Percentiles rank a stretch among this genome's conserved stretches.
Evolutionary conservation across 2,113 vertebrate genomes (phyloP).

Genomic region (Lucifuga dentata): DNA sequence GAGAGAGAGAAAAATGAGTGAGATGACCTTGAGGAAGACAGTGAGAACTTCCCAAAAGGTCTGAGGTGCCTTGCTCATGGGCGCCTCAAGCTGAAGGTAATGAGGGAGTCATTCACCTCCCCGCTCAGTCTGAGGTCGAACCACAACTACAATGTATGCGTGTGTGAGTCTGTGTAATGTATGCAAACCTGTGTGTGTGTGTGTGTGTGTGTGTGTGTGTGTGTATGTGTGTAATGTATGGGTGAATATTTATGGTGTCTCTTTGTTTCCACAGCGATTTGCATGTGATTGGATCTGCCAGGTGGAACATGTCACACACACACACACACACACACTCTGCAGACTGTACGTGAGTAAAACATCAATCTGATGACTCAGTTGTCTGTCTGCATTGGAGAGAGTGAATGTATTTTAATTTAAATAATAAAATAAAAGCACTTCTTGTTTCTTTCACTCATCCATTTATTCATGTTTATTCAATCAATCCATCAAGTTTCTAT

Average conservation of each 20-base stretch:
- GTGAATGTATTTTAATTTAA: no score
- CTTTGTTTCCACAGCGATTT: conserved; percentile 68
- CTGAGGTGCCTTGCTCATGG: neutral
- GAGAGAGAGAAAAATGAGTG: no score
- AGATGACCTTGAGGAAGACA: neutral
- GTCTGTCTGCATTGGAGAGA: no score
- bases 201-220: conserved; percentile 28
- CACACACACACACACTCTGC: conserved; percentile 28
- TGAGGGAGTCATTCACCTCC: no score
- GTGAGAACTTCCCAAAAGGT: neutral
- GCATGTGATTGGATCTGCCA: conserved; percentile 72
- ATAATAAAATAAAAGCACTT: no score
- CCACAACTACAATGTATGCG: neutral
- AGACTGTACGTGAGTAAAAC: neutral
- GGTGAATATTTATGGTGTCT: conserved; percentile 74
- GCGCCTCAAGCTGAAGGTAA: no score
- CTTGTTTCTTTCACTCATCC: no score
- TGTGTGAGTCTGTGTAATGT: neutral
- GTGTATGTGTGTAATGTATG: conserved; percentile 65
- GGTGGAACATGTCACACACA: conserved; percentile 48
- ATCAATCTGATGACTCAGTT: neutral
- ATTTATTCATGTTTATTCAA: no score
- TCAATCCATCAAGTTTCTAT: no score
- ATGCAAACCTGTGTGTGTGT: conserved; percentile 13
- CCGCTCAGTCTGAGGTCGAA: no score